phyloP scores from a whole-genome alignment of 1,140 invertebrate genomes.

The Hylaeus volcanicus region DNA sequence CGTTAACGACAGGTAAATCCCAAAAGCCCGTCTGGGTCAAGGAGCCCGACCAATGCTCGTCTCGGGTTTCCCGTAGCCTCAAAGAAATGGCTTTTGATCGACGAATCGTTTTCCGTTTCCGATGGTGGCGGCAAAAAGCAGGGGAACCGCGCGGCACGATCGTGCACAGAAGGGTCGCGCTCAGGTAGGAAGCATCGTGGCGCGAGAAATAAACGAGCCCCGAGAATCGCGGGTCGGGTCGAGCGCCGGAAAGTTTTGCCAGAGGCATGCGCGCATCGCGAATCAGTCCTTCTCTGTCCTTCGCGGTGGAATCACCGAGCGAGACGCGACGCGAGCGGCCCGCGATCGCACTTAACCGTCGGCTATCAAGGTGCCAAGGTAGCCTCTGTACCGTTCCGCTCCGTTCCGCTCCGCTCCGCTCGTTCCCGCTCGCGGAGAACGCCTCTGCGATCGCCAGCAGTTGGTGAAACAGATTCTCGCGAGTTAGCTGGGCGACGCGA shows the following conservation, averaged over 20 bases:
- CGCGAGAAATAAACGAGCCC: constrained; percentile 41
- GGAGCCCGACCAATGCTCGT: not conserved
- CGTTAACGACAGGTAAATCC: too few species aligned
- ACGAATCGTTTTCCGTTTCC: not conserved
- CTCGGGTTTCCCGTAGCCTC: too few species aligned
- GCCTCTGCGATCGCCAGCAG: too few species aligned
- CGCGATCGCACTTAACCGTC: constrained; percentile 73
- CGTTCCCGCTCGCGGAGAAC: not conserved
- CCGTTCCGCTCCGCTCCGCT: constrained; percentile 5
- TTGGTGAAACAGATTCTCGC: not conserved
- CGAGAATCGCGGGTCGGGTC: not conserved
- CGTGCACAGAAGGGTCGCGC: not conserved
- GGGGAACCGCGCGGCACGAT: not conserved
- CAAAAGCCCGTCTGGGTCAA: not conserved
- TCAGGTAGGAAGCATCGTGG: not conserved
- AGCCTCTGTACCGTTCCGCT: constrained; percentile 11
- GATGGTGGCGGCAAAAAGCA: not conserved
- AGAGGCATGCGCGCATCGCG: constrained; percentile 42
- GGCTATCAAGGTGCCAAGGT: constrained; percentile 68
- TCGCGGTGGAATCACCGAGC: not conserved
- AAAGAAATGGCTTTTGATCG: not conserved
- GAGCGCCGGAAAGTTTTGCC: constrained; percentile 34
- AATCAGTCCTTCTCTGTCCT: constrained; percentile 9
- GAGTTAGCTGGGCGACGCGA: not conserved
- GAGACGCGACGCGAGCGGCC: constrained; percentile 9